Evolutionary conservation across 2,113 vertebrate genomes (phyloP).

Genomic region (Falco punctatus): DNA sequence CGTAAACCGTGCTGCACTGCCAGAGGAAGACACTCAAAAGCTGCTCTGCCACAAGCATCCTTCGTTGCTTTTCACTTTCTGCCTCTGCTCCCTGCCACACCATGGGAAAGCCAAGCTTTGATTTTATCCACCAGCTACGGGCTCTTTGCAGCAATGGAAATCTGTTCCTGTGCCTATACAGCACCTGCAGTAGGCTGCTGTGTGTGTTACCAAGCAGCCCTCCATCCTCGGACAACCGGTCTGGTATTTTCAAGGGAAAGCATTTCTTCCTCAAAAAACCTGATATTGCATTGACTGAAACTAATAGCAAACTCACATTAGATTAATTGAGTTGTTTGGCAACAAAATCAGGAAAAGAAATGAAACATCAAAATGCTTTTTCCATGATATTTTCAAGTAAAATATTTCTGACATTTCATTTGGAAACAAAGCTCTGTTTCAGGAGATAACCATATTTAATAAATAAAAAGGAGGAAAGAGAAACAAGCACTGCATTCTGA

Average conservation of each 20-base stretch:
- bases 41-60: not conserved
- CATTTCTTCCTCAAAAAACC: not conserved
- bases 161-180: not conserved
- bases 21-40: not conserved
- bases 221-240: fast-evolving
- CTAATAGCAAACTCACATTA: not conserved
- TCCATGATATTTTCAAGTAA: not conserved
- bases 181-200: not conserved
- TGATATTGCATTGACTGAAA: not conserved
- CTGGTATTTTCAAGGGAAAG: not conserved
- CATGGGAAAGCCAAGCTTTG: not conserved
- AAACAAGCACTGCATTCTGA: not conserved
- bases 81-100: not conserved
- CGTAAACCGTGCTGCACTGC: not conserved
- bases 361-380: not conserved
- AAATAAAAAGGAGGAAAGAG: not conserved
- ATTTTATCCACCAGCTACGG: fast-evolving
- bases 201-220: not conserved
- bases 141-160: not conserved
- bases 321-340: not conserved
- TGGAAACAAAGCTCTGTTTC: conserved; percentile 8
- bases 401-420: not conserved
- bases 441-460: not conserved
- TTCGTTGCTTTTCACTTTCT: not conserved
- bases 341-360: not conserved